Base-by-base conservation (phyloP, 2,888 invertebrate genomes). In the Drosophila pseudotakahashii region DNA sequence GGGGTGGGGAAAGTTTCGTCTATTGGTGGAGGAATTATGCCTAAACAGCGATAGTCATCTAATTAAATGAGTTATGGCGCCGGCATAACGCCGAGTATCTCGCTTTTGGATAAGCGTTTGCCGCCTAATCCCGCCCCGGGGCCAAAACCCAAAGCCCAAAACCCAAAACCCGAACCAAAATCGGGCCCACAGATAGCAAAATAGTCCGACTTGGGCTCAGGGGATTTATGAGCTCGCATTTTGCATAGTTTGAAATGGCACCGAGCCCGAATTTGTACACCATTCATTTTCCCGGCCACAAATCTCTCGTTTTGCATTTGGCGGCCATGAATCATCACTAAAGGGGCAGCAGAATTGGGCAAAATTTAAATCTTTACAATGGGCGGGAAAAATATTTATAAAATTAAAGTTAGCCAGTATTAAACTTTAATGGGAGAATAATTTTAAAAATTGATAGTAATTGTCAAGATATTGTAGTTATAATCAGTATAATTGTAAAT, bases 191-290 rank as follows among this genome's bases (percentile, higher is more conserved):
- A 41, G 45, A 53, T 51, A 42, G 71, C 13, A 9, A 47, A 32
- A 19, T 14, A 37, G 45, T 14, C 36, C 34, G 55, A 41, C 58
- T 55, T 53, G 58, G 67, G 47, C 57, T 50, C 58, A 42, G 39
- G 58, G 61, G 60, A 82, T 82, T 82, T 82, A 82, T 62, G 88
- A 68, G 83, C 69, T 73, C 61, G 70, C 66, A 77, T 86, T 82
- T 88, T 82, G 87, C 82, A 82, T 82, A 88, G 88, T 79, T 82
- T 85, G 82, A 64, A 88, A 88, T 85, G 83, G 75, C 75, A 51
- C 45, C 63, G 47, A 53, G 66, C 23, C 23, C 63, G 19, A 68
- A 52, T 74, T 73, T 79, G 55, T 64, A 61, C 68, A 54, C 68
- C 51, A 52, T 87, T 81, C 79, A 81, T 81, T 81, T 73, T 64